Evolutionary conservation across 2,797 vertebrate species (phyloP).

Genomic region (Poecilia picta): DNA sequence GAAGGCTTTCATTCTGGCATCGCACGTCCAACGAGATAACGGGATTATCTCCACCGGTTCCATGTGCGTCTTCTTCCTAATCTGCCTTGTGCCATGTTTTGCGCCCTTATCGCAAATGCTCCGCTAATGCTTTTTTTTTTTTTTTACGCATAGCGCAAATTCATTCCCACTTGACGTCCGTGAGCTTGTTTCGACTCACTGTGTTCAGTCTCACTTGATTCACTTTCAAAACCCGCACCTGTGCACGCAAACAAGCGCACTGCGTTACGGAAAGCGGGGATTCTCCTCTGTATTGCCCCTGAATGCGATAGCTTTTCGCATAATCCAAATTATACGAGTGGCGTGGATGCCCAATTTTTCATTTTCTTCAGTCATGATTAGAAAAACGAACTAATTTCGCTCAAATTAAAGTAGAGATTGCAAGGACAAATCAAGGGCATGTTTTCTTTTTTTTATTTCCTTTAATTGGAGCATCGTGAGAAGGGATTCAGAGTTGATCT

Average conservation of each 20-base stretch:
- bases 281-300: neutral
- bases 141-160: conserved; percentile 67
- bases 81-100: conserved; percentile 64
- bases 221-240: conserved; percentile 25
- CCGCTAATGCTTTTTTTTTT: conserved; percentile 56
- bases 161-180: conserved; percentile 46
- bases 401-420: conserved; percentile 43
- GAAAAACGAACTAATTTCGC: conserved; percentile 25
- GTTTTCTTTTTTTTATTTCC: conserved; percentile 32
- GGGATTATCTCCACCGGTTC: conserved; percentile 68
- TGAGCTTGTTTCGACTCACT: conserved; percentile 35
- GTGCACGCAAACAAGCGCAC: conserved; percentile 9
- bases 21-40: conserved; percentile 67
- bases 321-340: conserved; percentile 48
- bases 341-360: conserved; percentile 26
- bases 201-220: conserved; percentile 28
- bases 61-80: conserved; percentile 53
- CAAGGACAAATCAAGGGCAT: conserved; percentile 82
- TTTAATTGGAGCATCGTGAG: conserved; percentile 5
- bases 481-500: conserved; percentile 5
- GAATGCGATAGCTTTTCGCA: conserved; percentile 37
- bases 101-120: conserved; percentile 56
- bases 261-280: conserved; percentile 36
- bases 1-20: conserved; percentile 63
- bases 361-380: conserved; percentile 13